Base-by-base conservation (phyloP, 2,113 vertebrate species). In the Parus major region DNA sequence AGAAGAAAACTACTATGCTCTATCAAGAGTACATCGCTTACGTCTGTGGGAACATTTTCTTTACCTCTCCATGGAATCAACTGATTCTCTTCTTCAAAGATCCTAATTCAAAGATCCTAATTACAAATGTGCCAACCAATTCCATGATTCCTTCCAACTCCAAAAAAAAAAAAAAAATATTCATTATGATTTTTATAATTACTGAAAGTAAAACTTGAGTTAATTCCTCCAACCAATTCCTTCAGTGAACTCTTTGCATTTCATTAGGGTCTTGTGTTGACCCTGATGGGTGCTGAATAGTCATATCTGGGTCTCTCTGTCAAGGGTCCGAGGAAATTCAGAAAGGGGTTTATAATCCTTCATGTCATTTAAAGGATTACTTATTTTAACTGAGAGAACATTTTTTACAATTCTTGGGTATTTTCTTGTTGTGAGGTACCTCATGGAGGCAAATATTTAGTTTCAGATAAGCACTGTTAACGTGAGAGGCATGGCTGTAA, bases 291-390 rank as follows among this genome's bases (percentile, higher is more conserved):
- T 21, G 56, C 57, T 42, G 23, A 55, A 68, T 19, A 63, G 15
- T 41, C 2, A 1, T 44, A 5, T 57, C 46, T 90, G 89, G 29
- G 12, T 87, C 66, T 93, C 53, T 93, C 75, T 70, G 23, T 60
- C 55, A 82, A 29, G 47, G 63, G 41, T 90, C 72, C 82, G 75
- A 96, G 81, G 88, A 96, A 93, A 93, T 81, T 86, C 70, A 92
- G 64, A 79, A 92, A 95, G 91, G 91, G n/a, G 29, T 95, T 95
- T 94, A 92, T 44, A 93, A 84, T 65, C 7, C 2, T 61, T 28
- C 14, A 35, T 41, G 49, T 52, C 35, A 56, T 75, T 89, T 75
- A 73, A 93, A 94, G 17, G 25, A 60, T 52, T 70, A 39, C 20
- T 86, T 92, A 49, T 93, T 96, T 87, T 72, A 57, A 75, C 39